Evolutionary conservation across 2,113 vertebrate species (phyloP).

Genomic region (Ochotona princeps): DNA sequence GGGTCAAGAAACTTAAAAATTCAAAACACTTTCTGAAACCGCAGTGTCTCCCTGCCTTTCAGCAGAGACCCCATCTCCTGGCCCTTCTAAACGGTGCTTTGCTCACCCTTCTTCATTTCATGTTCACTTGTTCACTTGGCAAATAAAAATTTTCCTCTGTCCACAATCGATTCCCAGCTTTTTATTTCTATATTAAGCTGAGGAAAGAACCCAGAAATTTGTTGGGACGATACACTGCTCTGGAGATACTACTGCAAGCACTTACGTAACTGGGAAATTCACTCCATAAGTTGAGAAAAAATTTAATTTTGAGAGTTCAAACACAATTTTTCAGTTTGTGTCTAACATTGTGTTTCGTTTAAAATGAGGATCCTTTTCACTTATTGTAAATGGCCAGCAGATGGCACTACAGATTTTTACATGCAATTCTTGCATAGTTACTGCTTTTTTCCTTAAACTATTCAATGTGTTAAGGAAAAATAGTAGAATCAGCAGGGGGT

Average conservation of each 20-base stretch:
- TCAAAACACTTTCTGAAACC: too few species aligned
- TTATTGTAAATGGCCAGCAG: slow-evolving; percentile 82
- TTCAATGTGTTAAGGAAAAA: slow-evolving; percentile 73
- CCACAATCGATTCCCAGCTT: too few species aligned
- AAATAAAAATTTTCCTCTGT: too few species aligned
- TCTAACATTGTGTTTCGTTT: neutral
- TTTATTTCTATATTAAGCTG: too few species aligned
- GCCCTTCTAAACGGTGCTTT: too few species aligned
- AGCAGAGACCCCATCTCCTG: too few species aligned
- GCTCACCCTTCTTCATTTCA: too few species aligned
- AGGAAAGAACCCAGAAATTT: too few species aligned
- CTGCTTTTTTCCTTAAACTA: slow-evolving; percentile 39
- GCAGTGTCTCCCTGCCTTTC: too few species aligned
- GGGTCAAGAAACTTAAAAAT: too few species aligned
- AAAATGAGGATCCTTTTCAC: neutral
- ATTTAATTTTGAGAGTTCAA: neutral
- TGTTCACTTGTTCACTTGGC: too few species aligned
- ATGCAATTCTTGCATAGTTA: neutral
- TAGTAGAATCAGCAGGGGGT: slow-evolving; percentile 51
- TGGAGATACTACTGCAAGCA: neutral
- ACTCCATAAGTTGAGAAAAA: neutral
- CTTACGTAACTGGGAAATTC: neutral
- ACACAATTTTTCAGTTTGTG: slow-evolving; percentile 26
- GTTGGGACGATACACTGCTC: neutral
- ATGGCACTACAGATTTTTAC: slow-evolving; percentile 82